Evolutionary conservation across 2,797 vertebrate species (phyloP).

Genomic region (Perodicticus potto): DNA sequence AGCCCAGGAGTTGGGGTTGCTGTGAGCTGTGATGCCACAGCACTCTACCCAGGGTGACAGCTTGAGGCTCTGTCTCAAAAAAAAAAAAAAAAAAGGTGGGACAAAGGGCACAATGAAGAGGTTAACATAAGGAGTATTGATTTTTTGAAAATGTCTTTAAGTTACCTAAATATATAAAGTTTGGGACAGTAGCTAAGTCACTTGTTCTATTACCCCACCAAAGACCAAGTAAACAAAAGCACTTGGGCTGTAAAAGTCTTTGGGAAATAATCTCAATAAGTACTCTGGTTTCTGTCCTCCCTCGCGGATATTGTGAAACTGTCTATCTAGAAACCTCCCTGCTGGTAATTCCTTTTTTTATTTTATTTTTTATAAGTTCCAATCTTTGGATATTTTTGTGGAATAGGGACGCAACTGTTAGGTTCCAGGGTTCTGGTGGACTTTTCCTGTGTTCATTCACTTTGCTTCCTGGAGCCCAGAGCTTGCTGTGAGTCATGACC

Average conservation of each 20-base stretch:
- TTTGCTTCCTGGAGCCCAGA: constrained; percentile 61
- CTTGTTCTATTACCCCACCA: constrained; percentile 1
- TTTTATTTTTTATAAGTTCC: constrained; percentile 60
- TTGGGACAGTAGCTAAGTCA: background rate
- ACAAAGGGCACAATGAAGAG: background rate
- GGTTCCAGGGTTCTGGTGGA: constrained; percentile 33
- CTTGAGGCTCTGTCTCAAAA: too few relatives aligned
- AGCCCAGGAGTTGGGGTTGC: too few relatives aligned
- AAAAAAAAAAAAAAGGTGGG: background rate
- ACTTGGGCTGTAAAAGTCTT: background rate
- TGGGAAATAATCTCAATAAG: constrained; percentile 30
- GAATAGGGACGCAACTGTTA: constrained; percentile 20
- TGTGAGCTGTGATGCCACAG: too few relatives aligned
- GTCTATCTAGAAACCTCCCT: constrained; percentile 48
- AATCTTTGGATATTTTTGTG: background rate
- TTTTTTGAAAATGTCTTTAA: background rate
- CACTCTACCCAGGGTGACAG: too few relatives aligned
- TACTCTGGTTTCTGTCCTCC: constrained; percentile 28
- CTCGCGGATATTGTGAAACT: constrained; percentile 32
- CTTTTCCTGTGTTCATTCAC: constrained; percentile 48
- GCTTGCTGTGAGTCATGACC: constrained; percentile 69
- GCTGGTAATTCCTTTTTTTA: constrained; percentile 61
- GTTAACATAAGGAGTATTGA: background rate
- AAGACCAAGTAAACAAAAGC: constrained; percentile 49
- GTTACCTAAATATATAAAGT: background rate